Evolutionary conservation across 2,113 vertebrate genomes (phyloP).

Genomic region (Noturus placidus): DNA sequence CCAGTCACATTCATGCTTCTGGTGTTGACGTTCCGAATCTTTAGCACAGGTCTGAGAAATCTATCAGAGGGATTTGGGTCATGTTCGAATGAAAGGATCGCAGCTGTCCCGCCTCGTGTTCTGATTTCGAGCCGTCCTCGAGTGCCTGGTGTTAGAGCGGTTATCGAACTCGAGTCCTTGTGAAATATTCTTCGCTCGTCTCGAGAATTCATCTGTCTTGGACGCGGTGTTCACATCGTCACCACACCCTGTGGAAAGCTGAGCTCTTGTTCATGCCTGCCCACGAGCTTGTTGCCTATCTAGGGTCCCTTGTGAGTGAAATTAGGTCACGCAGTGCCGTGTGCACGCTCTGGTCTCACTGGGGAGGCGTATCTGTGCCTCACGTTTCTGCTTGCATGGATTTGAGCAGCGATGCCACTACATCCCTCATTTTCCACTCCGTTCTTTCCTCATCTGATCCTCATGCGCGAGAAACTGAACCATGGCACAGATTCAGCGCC

Average conservation of each 20-base stretch:
- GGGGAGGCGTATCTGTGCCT: constrained; percentile 55
- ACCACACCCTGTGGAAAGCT: constrained; percentile 43
- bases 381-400: constrained; percentile 24
- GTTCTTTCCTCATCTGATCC: not conserved
- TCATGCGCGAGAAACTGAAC: not conserved
- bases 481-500: not conserved
- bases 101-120: not conserved
- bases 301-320: constrained; percentile 55
- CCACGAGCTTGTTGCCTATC: constrained; percentile 37
- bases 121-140: not conserved
- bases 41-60: not conserved
- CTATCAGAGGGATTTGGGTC: not conserved
- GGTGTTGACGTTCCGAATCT: not conserved
- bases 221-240: constrained; percentile 20
- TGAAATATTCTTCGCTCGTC: not conserved
- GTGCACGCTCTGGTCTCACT: constrained; percentile 37
- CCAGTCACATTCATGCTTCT: not conserved
- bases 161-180: no score
- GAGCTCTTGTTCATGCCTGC: constrained; percentile 39
- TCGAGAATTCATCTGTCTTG: not conserved
- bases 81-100: not conserved
- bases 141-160: not conserved
- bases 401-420: constrained; percentile 22
- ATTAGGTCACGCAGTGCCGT: constrained; percentile 65
- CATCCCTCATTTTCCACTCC: not conserved